Evolutionary conservation across 1,140 invertebrate genomes (phyloP).

Genomic region (Acarapis woodi): DNA sequence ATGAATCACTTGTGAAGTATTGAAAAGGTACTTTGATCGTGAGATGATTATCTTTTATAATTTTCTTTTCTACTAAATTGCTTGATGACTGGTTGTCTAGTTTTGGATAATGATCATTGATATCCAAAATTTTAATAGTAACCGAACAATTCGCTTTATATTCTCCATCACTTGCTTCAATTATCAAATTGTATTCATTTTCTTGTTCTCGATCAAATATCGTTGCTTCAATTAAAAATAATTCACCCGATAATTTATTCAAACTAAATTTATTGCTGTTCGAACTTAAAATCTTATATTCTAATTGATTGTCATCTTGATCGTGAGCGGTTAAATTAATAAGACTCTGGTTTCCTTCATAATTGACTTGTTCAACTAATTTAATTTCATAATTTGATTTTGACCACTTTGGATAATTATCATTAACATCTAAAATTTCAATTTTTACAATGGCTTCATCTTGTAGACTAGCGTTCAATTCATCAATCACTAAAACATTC

Average conservation of each 20-base stretch:
- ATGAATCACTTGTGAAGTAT: too few relatives aligned
- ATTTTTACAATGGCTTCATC: slow-evolving; percentile 58
- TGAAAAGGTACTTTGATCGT: too few relatives aligned
- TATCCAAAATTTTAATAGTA: slow-evolving; percentile 41
- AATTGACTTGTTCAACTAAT: slow-evolving; percentile 35
- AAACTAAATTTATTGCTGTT: too few relatives aligned
- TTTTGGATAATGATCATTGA: slow-evolving; percentile 57
- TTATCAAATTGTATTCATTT: slow-evolving; percentile 38
- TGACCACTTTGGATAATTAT: slow-evolving; percentile 44
- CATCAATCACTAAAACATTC: slow-evolving; percentile 2
- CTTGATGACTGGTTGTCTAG: too few relatives aligned
- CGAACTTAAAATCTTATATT: slow-evolving; percentile 23
- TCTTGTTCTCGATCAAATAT: slow-evolving; percentile 26
- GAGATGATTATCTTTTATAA: too few relatives aligned
- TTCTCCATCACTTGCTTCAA: slow-evolving; percentile 60
- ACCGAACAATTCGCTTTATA: slow-evolving; percentile 17
- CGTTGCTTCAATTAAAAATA: slow-evolving; percentile 29
- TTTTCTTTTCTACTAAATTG: too few relatives aligned
- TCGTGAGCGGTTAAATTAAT: slow-evolving; percentile 9
- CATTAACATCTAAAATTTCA: slow-evolving; percentile 63
- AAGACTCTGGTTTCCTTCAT: not conserved
- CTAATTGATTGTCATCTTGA: slow-evolving; percentile 4
- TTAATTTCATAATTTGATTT: slow-evolving; percentile 28
- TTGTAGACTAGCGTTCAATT: slow-evolving; percentile 45
- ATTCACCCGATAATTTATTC: slow-evolving; percentile 58